phyloP scores from a whole-genome alignment of 2,888 invertebrate genomes.

The Athalia rosae region DNA sequence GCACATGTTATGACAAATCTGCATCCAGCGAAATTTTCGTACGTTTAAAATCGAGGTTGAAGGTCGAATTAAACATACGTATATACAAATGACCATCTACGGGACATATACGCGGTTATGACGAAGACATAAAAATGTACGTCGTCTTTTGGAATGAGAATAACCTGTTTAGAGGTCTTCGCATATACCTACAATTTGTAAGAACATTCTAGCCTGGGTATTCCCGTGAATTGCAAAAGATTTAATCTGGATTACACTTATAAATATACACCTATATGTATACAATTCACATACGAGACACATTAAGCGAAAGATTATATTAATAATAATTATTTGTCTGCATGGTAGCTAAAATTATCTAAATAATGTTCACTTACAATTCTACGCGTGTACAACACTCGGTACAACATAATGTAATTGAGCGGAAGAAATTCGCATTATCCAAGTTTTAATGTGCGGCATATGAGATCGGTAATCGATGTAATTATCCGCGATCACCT shows the following conservation, averaged over 20 bases:
- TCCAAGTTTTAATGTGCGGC: too few relatives aligned
- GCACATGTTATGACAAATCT: neutral
- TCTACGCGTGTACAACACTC: too few relatives aligned
- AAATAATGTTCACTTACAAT: too few relatives aligned
- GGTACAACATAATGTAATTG: too few relatives aligned
- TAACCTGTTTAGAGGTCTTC: neutral
- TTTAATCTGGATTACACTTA: neutral
- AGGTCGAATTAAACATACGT: slow-evolving; percentile 3
- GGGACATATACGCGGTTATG: neutral
- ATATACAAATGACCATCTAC: too few relatives aligned
- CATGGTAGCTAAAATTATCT: too few relatives aligned
- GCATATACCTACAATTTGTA: neutral
- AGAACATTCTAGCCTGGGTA: neutral
- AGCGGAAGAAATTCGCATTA: too few relatives aligned
- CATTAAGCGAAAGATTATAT: too few relatives aligned
- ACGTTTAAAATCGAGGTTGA: neutral
- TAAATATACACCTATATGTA: neutral
- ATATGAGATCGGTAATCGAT: too few relatives aligned
- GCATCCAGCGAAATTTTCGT: neutral
- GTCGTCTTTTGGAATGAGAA: neutral
- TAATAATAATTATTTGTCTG: too few relatives aligned
- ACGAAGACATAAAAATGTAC: neutral
- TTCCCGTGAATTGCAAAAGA: neutral
- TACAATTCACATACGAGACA: neutral
- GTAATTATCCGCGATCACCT: too few relatives aligned